Evolutionary conservation across 2,113 vertebrate species (phyloP).

Genomic region (Scopus umbretta): DNA sequence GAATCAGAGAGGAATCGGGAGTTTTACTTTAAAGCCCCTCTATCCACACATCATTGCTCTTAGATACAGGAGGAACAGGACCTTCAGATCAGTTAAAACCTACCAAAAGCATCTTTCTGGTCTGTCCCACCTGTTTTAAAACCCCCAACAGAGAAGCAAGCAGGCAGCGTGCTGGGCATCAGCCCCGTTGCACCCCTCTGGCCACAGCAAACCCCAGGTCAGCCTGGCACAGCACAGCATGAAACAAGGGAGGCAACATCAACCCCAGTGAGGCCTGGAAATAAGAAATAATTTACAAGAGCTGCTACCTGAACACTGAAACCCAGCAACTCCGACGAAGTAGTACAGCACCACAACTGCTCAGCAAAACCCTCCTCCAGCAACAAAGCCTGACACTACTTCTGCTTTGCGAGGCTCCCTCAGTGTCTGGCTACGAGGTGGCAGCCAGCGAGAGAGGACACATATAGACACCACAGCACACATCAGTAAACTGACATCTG

Average conservation of each 20-base stretch:
- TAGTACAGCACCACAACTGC: not conserved
- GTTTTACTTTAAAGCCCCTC: not conserved
- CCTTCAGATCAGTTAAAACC: not conserved
- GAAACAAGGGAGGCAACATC: not conserved
- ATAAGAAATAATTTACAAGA: not conserved
- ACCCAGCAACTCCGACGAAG: not conserved
- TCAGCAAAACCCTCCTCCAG: not conserved
- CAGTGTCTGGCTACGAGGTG: not conserved
- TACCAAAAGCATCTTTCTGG: not conserved
- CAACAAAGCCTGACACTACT: not conserved
- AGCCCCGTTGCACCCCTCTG: not conserved
- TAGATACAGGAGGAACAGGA: not conserved
- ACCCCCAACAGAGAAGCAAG: not conserved
- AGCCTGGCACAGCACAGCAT: not conserved
- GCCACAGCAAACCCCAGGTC: not conserved
- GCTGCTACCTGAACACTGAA: not conserved
- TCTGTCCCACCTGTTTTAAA: not conserved
- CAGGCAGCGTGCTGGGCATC: not conserved
- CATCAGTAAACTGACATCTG: not conserved
- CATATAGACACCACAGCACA: rapidly evolving
- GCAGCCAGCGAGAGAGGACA: not conserved
- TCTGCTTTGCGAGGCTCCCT: not conserved
- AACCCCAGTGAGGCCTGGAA: not conserved
- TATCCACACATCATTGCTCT: not conserved
- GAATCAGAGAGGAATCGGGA: not conserved